A percentile compares a stretch with the other conserved stretches of the same genome.
phyloP scores from a whole-genome alignment of 2,888 invertebrate species.

The Molorchus minor region DNA sequence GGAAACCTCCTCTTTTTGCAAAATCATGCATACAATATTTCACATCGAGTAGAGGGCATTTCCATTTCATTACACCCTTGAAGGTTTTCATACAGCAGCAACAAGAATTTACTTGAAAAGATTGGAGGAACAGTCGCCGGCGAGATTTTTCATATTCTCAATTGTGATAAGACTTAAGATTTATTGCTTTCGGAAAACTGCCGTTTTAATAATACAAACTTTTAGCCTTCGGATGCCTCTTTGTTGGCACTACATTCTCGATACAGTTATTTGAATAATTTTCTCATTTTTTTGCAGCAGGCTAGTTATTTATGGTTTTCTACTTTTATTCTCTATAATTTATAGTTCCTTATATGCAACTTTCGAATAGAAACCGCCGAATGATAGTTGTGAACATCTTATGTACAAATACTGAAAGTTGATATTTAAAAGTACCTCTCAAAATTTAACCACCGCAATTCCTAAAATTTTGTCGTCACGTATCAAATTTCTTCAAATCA shows the following conservation, averaged over 20 bases:
- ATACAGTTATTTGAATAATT: conserved; percentile 30
- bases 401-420: neutral
- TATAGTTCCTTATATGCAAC: conserved; percentile 5
- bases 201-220: conserved; percentile 42
- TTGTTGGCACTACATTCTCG: conserved; percentile 18
- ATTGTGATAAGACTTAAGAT: conserved; percentile 42
- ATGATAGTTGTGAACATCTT: neutral
- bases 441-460: neutral
- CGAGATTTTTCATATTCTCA: conserved; percentile 43
- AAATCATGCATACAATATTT: conserved; percentile 32
- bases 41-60: conserved; percentile 30
- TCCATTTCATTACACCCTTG: conserved; percentile 41
- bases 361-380: neutral
- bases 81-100: conserved; percentile 34
- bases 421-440: neutral
- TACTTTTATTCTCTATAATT: neutral
- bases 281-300: conserved; percentile 11
- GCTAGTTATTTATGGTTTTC: conserved; percentile 9
- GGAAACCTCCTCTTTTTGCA: conserved; percentile 31
- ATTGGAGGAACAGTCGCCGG: conserved; percentile 36
- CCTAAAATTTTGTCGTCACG: neutral
- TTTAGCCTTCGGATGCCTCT: conserved; percentile 23
- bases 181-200: conserved; percentile 34
- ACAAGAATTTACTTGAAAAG: conserved; percentile 42
- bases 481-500: neutral